Base-by-base conservation (phyloP, 1,140 invertebrate genomes). In the Aphis craccivora region DNA sequence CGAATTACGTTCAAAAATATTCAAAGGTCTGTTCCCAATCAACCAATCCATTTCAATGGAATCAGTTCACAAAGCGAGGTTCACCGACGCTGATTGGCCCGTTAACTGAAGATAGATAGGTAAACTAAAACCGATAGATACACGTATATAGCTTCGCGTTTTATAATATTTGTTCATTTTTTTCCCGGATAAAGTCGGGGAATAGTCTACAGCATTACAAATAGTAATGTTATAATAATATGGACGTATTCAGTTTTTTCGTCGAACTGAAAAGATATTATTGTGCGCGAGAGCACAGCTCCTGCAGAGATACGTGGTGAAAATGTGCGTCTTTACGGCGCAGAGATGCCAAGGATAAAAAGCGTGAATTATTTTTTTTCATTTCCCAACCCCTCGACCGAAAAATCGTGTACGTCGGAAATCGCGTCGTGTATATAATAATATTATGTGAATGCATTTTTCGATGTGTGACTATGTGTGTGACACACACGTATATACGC, bases 371-470 rank as follows among this genome's bases (percentile, higher is more conserved):
- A 30, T 87, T 45, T 9, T 45, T 45, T 87, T 87, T 18, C 25
- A 87, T 43, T 83, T 35, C 81, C 35, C 83, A 40, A 30, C 23
- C 83, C 23, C 0, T 40, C 43, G 14, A 87, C 30, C 14, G 43
- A 87, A 87, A 86, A 86, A 86, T 86, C 40, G 83, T 25, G 83
- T 86, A 86, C 25, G 40, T 86, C 83, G 83, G 83, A 86, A 43
- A 86, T 43, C 40, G 40, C 81, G 81, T 9, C 22, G 60, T n/a
- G 18, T 23, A 81, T 14, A 81, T 81, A 83, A 83, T 37, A 83
- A 83, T 83, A 40, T 37, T 83, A 83, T n/a, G n/a, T 23, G 81
- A 84, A 84, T 11, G 20, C 23, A 40, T 43, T 84, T 84, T 84
- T 84, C 18, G 60, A 5, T 2, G 60, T 6, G 60, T 84, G 37